Evolutionary conservation across 1,140 invertebrate genomes (phyloP).

Genomic region (Scaptomyza hsui): DNA sequence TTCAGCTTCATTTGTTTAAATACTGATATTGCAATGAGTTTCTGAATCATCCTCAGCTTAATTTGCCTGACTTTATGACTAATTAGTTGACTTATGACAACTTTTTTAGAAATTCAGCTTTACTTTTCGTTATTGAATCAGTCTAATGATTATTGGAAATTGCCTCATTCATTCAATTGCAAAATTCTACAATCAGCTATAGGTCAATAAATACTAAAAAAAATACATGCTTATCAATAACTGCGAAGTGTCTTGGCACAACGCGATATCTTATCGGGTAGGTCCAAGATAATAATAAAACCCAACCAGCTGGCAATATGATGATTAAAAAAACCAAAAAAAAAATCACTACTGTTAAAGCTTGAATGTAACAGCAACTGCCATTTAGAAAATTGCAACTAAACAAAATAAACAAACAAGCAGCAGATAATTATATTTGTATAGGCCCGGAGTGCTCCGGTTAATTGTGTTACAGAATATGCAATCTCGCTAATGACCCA

Average conservation of each 20-base stretch:
- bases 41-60: neutral
- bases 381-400: slow-evolving; percentile 46
- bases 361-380: neutral
- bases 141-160: neutral
- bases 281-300: slow-evolving; percentile 11
- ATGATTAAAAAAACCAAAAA: neutral
- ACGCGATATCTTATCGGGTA: slow-evolving; percentile 36
- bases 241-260: neutral
- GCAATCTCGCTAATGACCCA: slow-evolving; percentile 66
- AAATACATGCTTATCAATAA: neutral
- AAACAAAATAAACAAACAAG: slow-evolving; percentile 2
- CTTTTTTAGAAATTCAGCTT: neutral
- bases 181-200: neutral
- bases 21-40: neutral
- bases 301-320: neutral
- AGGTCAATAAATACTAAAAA: slow-evolving; percentile 7
- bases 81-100: neutral
- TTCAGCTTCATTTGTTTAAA: neutral
- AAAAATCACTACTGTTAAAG: neutral
- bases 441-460: neutral
- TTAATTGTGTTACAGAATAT: slow-evolving; percentile 64
- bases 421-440: slow-evolving; percentile 28
- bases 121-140: neutral
- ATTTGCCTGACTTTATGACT: neutral
- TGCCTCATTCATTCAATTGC: neutral